Conservation (phyloP, 2,113 vertebrate genomes). For the Halcyon malimbica region DNA sequence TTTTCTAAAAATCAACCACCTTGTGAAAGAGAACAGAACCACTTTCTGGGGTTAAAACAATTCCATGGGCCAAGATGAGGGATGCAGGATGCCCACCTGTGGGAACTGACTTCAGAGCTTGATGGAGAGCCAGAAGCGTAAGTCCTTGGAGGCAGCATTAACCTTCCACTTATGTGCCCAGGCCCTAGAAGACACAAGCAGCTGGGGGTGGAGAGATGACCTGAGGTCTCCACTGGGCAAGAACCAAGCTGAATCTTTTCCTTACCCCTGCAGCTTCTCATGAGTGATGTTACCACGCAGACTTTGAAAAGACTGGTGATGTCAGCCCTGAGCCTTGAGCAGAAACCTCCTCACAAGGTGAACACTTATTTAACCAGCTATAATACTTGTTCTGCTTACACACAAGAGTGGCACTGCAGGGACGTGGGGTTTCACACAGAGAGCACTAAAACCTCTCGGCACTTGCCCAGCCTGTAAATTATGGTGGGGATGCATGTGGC, state of each 20-base stretch:
- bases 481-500: accelerated
- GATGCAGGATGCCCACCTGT: background rate
- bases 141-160: background rate
- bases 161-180: accelerated
- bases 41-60: background rate
- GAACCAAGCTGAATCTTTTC: background rate
- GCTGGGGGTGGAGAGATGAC: background rate
- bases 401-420: background rate
- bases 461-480: background rate
- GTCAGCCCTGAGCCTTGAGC: background rate
- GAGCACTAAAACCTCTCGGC: background rate
- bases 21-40: background rate
- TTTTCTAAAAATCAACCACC: background rate
- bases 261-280: background rate
- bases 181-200: accelerated
- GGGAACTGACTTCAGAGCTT: background rate
- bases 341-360: background rate
- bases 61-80: accelerated
- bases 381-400: background rate
- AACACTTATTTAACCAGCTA: accelerated
- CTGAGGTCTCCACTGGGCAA: background rate
- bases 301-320: accelerated
- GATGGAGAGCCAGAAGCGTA: accelerated
- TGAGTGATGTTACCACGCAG: background rate
- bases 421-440: background rate